Base-by-base conservation (phyloP, 2,797 vertebrate species). In the Fringilla coelebs region DNA sequence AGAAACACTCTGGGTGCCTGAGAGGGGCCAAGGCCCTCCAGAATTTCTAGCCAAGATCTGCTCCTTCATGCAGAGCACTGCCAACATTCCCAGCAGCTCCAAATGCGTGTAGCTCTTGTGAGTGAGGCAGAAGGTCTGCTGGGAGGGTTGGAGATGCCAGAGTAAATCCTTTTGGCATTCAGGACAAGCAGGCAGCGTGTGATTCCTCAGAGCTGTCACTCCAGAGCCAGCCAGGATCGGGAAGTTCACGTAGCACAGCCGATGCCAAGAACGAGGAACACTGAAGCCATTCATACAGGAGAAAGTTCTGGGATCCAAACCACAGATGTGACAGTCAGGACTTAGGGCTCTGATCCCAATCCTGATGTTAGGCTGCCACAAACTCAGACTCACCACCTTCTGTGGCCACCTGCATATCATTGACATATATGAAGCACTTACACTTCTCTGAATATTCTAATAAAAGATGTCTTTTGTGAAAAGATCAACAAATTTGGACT, bases 81-180 rank as follows among this genome's bases (percentile, higher is more conserved):
- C 54, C 51, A 52, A 0, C 38, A 65, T 3, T 40, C 29, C 6
- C 78, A 62, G 51, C 43, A 57, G 73, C 49, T 49, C 10, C 16
- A 2, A 25, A 12, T 10, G 40, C 26, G 3, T 25, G 74, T 14
- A 40, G 48, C 24, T 78, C 19, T 2, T 11, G 22, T 51, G 62
- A 68, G 48, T 7, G 62, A 62, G 83, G 83, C 10, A 9, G 54
- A 9, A 68, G 28, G 26, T 41, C 34, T 73, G 65, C 58, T 6
- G 3, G 17, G 62, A 57, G 34, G 2, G 7, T 6, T 41, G 32
- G 36, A 55, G 34, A 12, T 3, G 0, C 6, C 2, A 2, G 68
- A 52, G 40, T 10, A 22, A 62, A 58, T 65, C 1, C 13, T 16
- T 10, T 38, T 7, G 17, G 25, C 31, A 9, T 13, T 67, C 65